Evolutionary conservation across 2,113 vertebrate genomes (phyloP), one percentile per base, ranked within the genome.

Genomic region (Saguinus imperator): DNA sequence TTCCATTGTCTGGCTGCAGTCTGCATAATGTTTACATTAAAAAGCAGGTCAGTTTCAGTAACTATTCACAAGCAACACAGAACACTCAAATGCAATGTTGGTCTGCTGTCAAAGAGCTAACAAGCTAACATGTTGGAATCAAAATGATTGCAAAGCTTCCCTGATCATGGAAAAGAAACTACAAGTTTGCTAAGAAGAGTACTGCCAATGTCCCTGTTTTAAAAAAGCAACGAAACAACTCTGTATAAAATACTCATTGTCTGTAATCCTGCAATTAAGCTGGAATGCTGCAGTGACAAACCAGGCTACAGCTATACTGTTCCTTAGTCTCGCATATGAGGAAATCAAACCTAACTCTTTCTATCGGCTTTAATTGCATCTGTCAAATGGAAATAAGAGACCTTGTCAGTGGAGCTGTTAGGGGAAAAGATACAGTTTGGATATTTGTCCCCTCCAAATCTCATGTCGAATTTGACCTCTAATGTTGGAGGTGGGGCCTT

Each of bases 21-120:
- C 96, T 97, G 95, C 95, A 98, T 83, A 91, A 94, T 94, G 93
- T 97, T 98, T 97, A 91, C 77, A 93, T 95, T 97, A 89, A 79
- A 97, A 97, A 92, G 64, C 57, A 52, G 94, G 90, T 84, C 81
- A 35, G 18, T 79, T 73, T 97, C 79, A 87, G 84, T 50, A 75
- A 95, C 70, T 52, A 58, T 52, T 81, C 92, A 87, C 29, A 77
- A 92, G 95, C 79, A 92, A 90, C 72, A 40, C 2, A 29, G 83
- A 93, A 85, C 98, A 95, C 68, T 85, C 84, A 94, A 87, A 94
- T 72, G 52, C 50, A 79, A 37, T 3, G 96, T 98, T 96, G 97
- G 29, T 87, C 97, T 96, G n/a, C 27, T 83, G 64, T 97, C 81
- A 87, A 94, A 97, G 97, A 85, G 58, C 43, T 68, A 96, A 95